Base-by-base conservation (phyloP, 2,797 vertebrate genomes). In the Crenuchus spilurus region DNA sequence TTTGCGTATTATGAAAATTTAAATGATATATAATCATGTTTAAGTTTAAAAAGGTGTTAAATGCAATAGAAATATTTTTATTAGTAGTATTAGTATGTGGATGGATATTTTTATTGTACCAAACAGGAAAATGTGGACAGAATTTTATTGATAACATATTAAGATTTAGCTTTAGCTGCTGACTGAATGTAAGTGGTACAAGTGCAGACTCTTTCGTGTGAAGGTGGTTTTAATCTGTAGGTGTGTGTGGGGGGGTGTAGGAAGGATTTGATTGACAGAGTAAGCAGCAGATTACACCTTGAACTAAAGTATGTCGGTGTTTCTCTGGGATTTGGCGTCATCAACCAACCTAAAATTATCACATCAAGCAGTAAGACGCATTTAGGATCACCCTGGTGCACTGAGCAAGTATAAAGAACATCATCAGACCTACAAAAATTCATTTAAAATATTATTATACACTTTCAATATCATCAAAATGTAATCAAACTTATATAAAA, bases 251-350 rank as follows among this genome's bases (percentile, higher is more conserved):
- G 13, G 22, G 61, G 30, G 69, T 44, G 70, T 65, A 63, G 67
- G 80, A 77, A 72, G 74, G 66, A 35, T 80, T 69, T 69, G 74
- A 41, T 70, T 78, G 58, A 66, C 70, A 83, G 82, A 82, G 77
- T 79, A 83, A 87, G 67, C 30, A 51, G 80, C 76, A 80, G 76
- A 85, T 88, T 87, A 86, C 77, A 82, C 41, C 70, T 72, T 55
- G 63, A 70, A 75, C 78, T 72, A 81, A 78, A 85, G 74, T 57
- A 58, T 44, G 60, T 74, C 69, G 83, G 62, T 46, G 28, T 70
- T 69, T 74, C 28, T 70, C 33, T 61, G 42, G 44, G 44, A 70
- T 52, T 63, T 71, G 73, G 41, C 57, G 73, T 72, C 57, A 73
- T 73, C 72, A 68, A 49, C 54, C 49, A 60, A 28, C 52, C 51